Conservation (phyloP, 2,797 vertebrate genomes). For the Poeciliopsis presidionis region DNA sequence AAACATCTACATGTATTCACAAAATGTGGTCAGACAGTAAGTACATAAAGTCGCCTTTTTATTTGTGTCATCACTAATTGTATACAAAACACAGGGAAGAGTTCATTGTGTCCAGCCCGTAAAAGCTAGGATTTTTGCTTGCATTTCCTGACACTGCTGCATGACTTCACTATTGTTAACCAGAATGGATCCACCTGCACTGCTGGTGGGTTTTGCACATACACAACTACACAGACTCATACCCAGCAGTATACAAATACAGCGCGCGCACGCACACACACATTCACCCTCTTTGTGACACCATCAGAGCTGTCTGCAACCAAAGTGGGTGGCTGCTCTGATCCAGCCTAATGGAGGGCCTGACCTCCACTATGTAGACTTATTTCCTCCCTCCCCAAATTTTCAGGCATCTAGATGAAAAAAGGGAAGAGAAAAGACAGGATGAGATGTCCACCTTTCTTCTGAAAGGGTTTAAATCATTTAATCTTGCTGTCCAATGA, state of each 20-base stretch:
- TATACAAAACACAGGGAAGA: conserved; percentile 29
- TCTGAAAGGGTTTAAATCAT: conserved; percentile 62
- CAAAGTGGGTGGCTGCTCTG: conserved; percentile 65
- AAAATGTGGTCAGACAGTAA: conserved; percentile 31
- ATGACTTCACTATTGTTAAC: conserved; percentile 31
- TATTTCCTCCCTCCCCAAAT: conserved; percentile 76
- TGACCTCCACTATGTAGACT: conserved; percentile 75
- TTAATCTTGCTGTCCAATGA: conserved; percentile 69
- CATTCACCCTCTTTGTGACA: conserved; percentile 34
- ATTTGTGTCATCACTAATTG: conserved; percentile 53
- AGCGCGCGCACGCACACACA: conserved; percentile 4
- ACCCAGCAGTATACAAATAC: background rate
- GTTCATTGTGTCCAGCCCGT: conserved; percentile 17
- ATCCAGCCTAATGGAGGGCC: conserved; percentile 78
- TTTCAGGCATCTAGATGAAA: conserved; percentile 58
- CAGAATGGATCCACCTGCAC: conserved; percentile 47
- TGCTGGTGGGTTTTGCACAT: conserved; percentile 15
- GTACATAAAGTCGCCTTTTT: conserved; percentile 46
- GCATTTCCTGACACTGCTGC: conserved; percentile 6
- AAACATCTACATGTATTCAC: conserved; percentile 35
- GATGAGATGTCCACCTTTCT: conserved; percentile 12
- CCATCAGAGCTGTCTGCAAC: conserved; percentile 60
- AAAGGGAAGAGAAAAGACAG: conserved; percentile 52
- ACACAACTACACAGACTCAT: conserved; percentile 14
- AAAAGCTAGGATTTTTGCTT: conserved; percentile 36